phyloP scores from a whole-genome alignment of 2,113 vertebrate genomes.

The Bubo scandiacus region DNA sequence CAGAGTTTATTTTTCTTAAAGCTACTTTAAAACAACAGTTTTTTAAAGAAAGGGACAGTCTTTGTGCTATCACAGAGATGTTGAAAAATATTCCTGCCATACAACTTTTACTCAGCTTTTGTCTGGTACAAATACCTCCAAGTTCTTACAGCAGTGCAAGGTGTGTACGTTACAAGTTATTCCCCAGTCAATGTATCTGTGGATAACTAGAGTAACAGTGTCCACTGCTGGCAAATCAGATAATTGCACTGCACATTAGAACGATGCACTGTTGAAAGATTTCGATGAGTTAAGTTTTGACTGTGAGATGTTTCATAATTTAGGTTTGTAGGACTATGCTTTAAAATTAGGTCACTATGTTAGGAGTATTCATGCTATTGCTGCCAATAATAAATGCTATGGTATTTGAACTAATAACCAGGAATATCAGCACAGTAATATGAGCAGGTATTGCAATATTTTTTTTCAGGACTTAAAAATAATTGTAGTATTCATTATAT shows the following conservation, averaged over 20 bases:
- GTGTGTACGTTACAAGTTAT: background rate
- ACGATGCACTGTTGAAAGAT: background rate
- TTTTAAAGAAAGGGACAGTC: background rate
- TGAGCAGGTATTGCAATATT: background rate
- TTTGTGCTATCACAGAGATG: background rate
- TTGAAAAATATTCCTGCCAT: background rate
- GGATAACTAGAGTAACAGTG: conserved; percentile 79
- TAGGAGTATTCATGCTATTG: background rate
- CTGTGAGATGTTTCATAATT: background rate
- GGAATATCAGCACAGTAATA: background rate
- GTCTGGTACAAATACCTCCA: background rate
- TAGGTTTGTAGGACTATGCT: background rate
- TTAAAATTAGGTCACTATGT: background rate
- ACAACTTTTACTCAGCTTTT: background rate
- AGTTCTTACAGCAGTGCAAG: background rate
- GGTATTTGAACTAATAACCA: background rate
- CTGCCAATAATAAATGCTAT: background rate
- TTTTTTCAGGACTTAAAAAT: background rate
- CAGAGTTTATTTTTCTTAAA: background rate
- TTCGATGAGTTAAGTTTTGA: background rate
- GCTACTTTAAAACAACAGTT: background rate
- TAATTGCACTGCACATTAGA: conserved; percentile 68
- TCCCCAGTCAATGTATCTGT: background rate
- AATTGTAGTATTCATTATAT: background rate
- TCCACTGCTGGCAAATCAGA: conserved; percentile 80